Evolutionary conservation across 2,113 vertebrate species (phyloP).

Genomic region (Calidris pugnax): DNA sequence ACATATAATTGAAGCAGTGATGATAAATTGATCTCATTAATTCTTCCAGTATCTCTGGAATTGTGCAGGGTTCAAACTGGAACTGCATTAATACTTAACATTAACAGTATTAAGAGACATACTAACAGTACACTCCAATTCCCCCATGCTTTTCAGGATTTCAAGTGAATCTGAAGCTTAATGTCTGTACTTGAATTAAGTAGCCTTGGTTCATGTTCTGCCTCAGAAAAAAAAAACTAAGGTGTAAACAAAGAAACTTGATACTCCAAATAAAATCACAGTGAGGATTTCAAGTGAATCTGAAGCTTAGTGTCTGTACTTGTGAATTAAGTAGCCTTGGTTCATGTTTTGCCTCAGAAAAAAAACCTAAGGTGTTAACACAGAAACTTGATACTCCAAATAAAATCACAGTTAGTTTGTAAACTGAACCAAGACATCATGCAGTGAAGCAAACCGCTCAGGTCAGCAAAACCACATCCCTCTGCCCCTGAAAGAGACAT

Average conservation of each 20-base stretch:
- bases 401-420: neutral
- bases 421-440: neutral
- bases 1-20: neutral
- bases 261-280: neutral
- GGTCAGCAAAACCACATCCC: neutral
- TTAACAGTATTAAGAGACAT: neutral
- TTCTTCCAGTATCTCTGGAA: neutral
- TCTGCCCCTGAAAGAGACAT: neutral
- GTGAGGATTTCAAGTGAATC: neutral
- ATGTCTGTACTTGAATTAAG: neutral
- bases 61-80: neutral
- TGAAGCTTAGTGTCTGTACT: neutral
- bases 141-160: neutral
- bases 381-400: neutral
- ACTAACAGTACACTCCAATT: accelerated
- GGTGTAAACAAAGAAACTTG: neutral
- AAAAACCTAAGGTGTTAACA: neutral
- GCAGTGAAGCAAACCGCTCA: neutral
- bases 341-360: neutral
- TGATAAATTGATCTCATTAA: neutral
- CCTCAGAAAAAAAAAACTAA: neutral
- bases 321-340: no score
- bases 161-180: neutral
- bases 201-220: neutral
- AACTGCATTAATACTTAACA: neutral